phyloP scores from a whole-genome alignment of 2,113 vertebrate species.

The Phylloscopus whistleri region DNA sequence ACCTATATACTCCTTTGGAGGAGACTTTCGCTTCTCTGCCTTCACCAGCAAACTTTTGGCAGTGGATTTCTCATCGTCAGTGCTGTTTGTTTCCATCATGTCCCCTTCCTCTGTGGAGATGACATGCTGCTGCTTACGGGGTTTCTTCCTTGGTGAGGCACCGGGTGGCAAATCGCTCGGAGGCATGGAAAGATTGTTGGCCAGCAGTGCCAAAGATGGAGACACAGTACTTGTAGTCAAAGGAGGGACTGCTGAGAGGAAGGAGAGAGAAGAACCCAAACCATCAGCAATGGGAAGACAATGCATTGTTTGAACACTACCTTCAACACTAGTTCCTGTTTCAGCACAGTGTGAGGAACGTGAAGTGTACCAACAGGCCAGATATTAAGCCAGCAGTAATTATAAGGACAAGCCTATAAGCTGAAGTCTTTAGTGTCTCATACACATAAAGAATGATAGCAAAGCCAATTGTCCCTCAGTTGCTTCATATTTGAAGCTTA shows the following conservation, averaged over 20 bases:
- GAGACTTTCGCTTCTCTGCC: slow-evolving; percentile 90
- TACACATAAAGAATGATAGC: neutral
- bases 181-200: slow-evolving; percentile 78
- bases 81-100: slow-evolving; percentile 98
- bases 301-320: neutral
- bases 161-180: slow-evolving; percentile 88
- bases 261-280: neutral
- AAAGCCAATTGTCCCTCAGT: neutral
- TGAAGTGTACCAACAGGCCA: neutral
- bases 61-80: slow-evolving; percentile 90
- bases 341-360: fast-evolving
- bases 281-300: neutral
- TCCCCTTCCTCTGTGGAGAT: slow-evolving; percentile 98
- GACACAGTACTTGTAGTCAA: slow-evolving; percentile 76
- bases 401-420: neutral
- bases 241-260: slow-evolving; percentile 72
- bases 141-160: slow-evolving; percentile 95
- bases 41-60: slow-evolving; percentile 84
- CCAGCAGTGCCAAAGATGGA: slow-evolving; percentile 76
- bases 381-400: neutral
- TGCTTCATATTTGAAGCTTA: neutral
- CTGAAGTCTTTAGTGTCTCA: neutral
- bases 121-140: slow-evolving; percentile 96
- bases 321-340: neutral
- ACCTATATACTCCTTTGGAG: slow-evolving; percentile 97